A percentile compares a stretch with the other conserved stretches of the same genome.
Evolutionary conservation across 2,888 invertebrate species (phyloP).

Genomic region (Oscheius sp.): DNA sequence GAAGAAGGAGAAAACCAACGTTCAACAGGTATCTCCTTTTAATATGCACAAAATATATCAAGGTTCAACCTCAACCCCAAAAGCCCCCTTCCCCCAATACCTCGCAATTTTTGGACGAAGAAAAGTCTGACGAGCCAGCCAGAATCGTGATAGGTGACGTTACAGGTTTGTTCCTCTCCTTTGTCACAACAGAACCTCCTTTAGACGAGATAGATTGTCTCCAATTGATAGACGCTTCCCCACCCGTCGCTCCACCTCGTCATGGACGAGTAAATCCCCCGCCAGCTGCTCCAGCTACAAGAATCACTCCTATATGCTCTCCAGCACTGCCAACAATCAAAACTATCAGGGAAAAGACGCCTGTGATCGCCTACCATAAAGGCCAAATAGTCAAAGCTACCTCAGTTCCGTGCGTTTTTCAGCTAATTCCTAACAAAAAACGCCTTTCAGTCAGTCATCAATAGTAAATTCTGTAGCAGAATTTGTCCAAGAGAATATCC

Average conservation of each 20-base stretch:
- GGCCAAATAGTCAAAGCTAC: conserved; percentile 57
- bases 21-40: conserved; percentile 33
- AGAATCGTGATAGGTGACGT: background rate
- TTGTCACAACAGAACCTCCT: too few relatives aligned
- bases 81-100: conserved; percentile 2
- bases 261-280: background rate
- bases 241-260: conserved; percentile 23
- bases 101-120: background rate
- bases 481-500: conserved; percentile 63
- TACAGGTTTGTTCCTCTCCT: background rate
- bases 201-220: background rate
- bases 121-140: background rate
- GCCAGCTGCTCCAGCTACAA: background rate
- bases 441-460: conserved; percentile 9
- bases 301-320: background rate
- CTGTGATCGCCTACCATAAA: conserved; percentile 36
- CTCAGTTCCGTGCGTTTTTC: conserved; percentile 44
- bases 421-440: background rate
- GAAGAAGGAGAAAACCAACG: conserved; percentile 33
- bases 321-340: conserved; percentile 5
- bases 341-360: conserved; percentile 17
- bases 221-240: background rate
- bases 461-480: conserved; percentile 48
- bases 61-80: conserved; percentile 37
- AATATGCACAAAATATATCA: background rate